Evolutionary conservation across 2,113 vertebrate genomes (phyloP).

Genomic region (Pampusana beccarii): DNA sequence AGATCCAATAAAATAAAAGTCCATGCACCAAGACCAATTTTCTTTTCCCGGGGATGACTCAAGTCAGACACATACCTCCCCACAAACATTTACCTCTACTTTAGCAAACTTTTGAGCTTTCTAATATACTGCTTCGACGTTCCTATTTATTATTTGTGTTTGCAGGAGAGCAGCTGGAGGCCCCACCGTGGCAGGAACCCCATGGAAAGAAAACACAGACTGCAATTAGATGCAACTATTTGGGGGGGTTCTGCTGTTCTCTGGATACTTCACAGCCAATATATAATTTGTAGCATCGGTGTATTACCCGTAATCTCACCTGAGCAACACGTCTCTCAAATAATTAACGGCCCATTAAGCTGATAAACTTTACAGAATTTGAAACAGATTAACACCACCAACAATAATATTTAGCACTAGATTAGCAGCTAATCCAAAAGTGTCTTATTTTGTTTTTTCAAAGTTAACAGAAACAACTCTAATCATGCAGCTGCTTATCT

Average conservation of each 20-base stretch:
- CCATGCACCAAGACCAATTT: neutral
- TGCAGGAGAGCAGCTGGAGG: neutral
- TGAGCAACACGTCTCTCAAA: neutral
- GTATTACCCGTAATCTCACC: neutral
- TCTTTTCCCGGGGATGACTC: rapidly evolving
- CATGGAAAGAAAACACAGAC: neutral
- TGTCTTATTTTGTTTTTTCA: neutral
- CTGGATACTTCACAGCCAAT: neutral
- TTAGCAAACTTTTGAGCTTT: neutral
- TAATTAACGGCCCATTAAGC: neutral
- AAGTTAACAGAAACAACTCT: neutral
- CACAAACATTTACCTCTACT: neutral
- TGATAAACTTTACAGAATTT: neutral
- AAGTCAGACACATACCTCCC: neutral
- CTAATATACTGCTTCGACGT: rapidly evolving
- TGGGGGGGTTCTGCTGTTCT: neutral
- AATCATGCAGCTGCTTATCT: neutral
- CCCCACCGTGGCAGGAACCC: neutral
- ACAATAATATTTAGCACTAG: neutral
- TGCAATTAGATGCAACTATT: neutral
- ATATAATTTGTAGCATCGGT: neutral
- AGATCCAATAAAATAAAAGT: neutral
- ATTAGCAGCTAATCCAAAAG: neutral
- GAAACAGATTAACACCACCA: neutral
- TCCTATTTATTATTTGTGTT: neutral